These are phyloP conservation scores for Allacma fusca DNA, from an alignment of 2,888 invertebrate genomes.

Conservation along the genomic window DNA sequence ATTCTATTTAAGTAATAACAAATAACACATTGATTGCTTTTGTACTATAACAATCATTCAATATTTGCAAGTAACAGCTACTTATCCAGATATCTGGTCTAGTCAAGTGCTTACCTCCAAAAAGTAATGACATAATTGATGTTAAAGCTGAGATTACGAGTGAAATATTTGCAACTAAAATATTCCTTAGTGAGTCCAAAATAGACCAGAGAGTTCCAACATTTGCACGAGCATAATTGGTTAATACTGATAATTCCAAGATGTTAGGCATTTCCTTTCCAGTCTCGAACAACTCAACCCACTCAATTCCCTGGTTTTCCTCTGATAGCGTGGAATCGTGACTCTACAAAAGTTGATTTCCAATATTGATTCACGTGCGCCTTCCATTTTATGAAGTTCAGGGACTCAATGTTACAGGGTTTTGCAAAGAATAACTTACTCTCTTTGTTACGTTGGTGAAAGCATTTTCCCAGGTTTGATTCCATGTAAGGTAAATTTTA, in stretches of 20 bases:
- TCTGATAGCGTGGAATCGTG: background rate
- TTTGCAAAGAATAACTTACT: no score
- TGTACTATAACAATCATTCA: background rate
- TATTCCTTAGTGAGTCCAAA: constrained; percentile 84
- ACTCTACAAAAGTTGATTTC: background rate
- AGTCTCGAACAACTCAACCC: constrained; percentile 56
- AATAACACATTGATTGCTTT: background rate
- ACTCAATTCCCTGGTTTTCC: constrained; percentile 50
- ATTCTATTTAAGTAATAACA: constrained; percentile 5
- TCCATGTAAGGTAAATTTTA: constrained; percentile 90
- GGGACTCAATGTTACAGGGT: no score
- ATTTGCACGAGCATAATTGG: constrained; percentile 87
- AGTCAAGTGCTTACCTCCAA: constrained; percentile 70
- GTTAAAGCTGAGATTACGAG: constrained; percentile 84
- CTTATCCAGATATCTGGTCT: background rate
- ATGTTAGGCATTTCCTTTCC: constrained; percentile 68
- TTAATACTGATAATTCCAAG: constrained; percentile 76
- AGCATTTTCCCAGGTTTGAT: constrained; percentile 66
- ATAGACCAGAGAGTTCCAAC: constrained; percentile 87
- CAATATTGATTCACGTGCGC: no score
- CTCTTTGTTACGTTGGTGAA: constrained; percentile 34
- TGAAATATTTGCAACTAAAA: constrained; percentile 90
- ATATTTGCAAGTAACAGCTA: no score
- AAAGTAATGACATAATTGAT: constrained; percentile 83
- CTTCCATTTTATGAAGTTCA: no score